phyloP scores from a whole-genome alignment of 92 coral and sea anemone species.

The Parazoanthus swiftii region DNA sequence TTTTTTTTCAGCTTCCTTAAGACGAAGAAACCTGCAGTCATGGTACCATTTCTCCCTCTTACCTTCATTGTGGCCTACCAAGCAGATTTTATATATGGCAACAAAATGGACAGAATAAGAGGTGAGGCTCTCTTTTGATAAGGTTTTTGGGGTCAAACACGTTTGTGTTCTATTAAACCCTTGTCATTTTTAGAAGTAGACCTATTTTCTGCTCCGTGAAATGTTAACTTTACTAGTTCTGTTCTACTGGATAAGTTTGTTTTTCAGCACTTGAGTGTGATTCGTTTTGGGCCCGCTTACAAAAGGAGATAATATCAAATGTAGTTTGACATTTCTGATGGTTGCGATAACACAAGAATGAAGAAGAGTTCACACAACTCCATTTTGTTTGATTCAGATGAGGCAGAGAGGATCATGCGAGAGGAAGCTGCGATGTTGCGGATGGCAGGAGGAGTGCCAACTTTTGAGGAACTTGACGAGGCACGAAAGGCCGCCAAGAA shows the following conservation, averaged over 20 bases:
- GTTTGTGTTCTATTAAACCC: too few relatives aligned
- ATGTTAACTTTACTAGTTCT: too few relatives aligned
- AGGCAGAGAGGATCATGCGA: slow-evolving; percentile 88
- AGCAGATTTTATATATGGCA: slow-evolving; percentile 85
- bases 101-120: slow-evolving; percentile 82
- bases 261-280: too few relatives aligned
- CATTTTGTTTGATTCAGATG: slow-evolving; percentile 50
- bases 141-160: neutral
- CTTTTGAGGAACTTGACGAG: slow-evolving; percentile 77
- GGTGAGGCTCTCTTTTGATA: slow-evolving; percentile 49
- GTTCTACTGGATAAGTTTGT: too few relatives aligned
- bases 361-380: too few relatives aligned
- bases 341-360: too few relatives aligned
- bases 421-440: slow-evolving; percentile 69
- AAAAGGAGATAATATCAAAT: too few relatives aligned
- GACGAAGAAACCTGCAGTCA: slow-evolving; percentile 73
- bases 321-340: too few relatives aligned
- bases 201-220: too few relatives aligned
- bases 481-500: slow-evolving; percentile 52
- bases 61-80: slow-evolving; percentile 90
- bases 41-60: slow-evolving; percentile 82
- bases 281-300: too few relatives aligned
- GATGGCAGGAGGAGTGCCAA: slow-evolving; percentile 82
- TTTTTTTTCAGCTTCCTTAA: slow-evolving; percentile 62
- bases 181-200: too few relatives aligned